A percentile compares a stretch with the other conserved stretches of the same genome.
Conservation (phyloP, 1,140 invertebrate species). For the Glossosoma conforme region DNA sequence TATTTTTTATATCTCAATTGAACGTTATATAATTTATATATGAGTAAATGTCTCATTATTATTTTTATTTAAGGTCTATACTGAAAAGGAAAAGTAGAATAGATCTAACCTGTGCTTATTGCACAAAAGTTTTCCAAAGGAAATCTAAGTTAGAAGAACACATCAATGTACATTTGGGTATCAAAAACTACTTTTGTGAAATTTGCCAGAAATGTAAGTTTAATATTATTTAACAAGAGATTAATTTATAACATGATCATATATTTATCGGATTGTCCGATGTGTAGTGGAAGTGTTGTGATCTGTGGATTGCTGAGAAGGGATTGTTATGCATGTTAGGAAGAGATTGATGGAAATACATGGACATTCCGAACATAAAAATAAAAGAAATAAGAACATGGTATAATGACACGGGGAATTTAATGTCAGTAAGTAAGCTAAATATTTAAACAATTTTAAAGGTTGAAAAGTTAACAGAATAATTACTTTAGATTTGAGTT, state of each 20-base stretch:
- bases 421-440: too few relatives aligned
- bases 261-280: too few relatives aligned
- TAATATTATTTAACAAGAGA: background rate
- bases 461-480: too few relatives aligned
- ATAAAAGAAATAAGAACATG: too few relatives aligned
- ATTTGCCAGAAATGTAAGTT: slow-evolving; percentile 18
- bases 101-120: background rate
- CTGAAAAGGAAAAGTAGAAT: background rate
- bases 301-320: too few relatives aligned
- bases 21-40: background rate
- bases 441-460: too few relatives aligned
- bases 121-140: background rate
- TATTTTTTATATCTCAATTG: background rate
- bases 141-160: slow-evolving; percentile 10
- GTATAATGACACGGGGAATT: too few relatives aligned
- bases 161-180: background rate
- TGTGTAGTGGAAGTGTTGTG: background rate
- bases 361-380: too few relatives aligned
- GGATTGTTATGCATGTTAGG: too few relatives aligned
- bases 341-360: too few relatives aligned
- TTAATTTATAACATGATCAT: background rate
- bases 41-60: background rate
- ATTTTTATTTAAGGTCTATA: background rate
- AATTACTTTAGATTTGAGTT: too few relatives aligned
- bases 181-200: slow-evolving; percentile 16